phyloP scores from a whole-genome alignment of 1,140 invertebrate species.

The Cephus cinctus region DNA sequence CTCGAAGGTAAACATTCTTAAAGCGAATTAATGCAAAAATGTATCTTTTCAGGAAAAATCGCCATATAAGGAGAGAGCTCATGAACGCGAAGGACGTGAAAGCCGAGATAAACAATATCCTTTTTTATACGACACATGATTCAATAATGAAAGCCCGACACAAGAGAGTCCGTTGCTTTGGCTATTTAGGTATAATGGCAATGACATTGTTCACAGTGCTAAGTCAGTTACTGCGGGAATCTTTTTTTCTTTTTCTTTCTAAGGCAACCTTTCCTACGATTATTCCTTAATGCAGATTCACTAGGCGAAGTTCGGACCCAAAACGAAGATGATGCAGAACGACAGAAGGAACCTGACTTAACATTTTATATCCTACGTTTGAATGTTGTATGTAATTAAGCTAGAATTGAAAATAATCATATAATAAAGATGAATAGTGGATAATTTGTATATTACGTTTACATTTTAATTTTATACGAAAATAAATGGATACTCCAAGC shows the following conservation, averaged over 20 bases:
- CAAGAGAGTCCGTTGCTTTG: constrained; percentile 5
- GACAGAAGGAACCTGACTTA: constrained; percentile 42
- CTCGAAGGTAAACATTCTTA: no score
- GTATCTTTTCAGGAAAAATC: constrained; percentile 69
- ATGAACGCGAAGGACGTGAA: constrained; percentile 67
- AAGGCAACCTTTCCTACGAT: no score
- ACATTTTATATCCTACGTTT: constrained; percentile 56
- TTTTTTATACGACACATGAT: constrained; percentile 61
- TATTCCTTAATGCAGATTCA: constrained; percentile 54
- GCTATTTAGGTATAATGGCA: no score
- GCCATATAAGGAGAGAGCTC: constrained; percentile 65
- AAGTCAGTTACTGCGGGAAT: no score
- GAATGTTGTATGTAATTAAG: constrained; percentile 56
- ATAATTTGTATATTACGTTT: constrained; percentile 51
- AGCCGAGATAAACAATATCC: constrained; percentile 79
- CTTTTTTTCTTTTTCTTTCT: no score
- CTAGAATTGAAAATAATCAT: constrained; percentile 49
- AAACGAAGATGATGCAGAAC: constrained; percentile 59
- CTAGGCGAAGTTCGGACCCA: constrained; percentile 59
- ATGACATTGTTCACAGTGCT: no score
- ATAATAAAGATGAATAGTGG: constrained; percentile 45
- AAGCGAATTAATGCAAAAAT: constrained; percentile 21
- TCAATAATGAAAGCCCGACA: no score
- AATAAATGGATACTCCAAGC: constrained; percentile 32
- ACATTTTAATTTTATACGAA: constrained; percentile 50